These are phyloP conservation scores for Sphaerophoria rueppellii DNA, from an alignment of 2,888 invertebrate species.

Conservation along the genomic window DNA sequence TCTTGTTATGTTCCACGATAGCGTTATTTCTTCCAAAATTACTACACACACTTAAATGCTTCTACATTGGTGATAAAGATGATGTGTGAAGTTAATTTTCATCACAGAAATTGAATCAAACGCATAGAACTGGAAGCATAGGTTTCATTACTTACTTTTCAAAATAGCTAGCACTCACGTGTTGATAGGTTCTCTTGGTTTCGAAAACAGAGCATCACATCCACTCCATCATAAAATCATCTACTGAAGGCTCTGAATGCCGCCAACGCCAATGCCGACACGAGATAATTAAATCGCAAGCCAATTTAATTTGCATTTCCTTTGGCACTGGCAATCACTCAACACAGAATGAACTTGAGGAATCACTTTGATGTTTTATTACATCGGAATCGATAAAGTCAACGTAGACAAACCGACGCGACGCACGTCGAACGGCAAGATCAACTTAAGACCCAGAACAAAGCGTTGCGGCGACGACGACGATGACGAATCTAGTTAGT, in stretches of 20 bases:
- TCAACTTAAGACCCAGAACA: no score
- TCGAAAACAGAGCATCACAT: neutral
- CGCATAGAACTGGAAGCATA: no score
- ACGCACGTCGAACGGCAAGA: neutral
- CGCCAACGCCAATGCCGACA: neutral
- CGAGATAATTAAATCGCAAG: slow-evolving; percentile 34
- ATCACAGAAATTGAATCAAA: no score
- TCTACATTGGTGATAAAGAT: no score
- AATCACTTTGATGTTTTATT: slow-evolving; percentile 35
- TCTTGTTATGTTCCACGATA: no score
- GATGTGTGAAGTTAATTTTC: no score
- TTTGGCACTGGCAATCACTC: neutral
- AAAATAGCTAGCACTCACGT: no score
- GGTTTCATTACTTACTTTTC: no score
- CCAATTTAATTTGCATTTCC: slow-evolving; percentile 42
- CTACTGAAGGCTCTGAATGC: neutral
- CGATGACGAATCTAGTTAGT: neutral
- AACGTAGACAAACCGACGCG: neutral
- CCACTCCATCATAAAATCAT: neutral
- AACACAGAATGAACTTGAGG: neutral
- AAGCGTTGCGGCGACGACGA: neutral
- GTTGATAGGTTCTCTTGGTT: no score
- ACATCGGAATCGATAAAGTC: neutral
- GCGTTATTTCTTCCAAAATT: no score
- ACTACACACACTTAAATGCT: no score